Base-by-base conservation (phyloP, 2,888 invertebrate species). In the Diplazon laetatorius region DNA sequence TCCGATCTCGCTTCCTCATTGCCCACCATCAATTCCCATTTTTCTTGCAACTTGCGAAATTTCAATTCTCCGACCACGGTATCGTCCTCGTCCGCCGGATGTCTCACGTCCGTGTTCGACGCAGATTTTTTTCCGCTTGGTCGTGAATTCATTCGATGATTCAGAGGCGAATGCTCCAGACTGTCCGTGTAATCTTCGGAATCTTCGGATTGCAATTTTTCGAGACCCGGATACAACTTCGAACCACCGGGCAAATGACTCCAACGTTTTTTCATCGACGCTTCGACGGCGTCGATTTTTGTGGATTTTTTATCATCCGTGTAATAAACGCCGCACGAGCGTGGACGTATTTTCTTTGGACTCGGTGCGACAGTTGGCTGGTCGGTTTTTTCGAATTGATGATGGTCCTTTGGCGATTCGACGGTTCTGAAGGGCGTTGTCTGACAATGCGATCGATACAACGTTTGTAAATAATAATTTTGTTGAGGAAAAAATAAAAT, bases 21-120 rank as follows among this genome's bases (percentile, higher is more conserved):
- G 10, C 93, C 93, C 82, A 95, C 95, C 81, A 96, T 92, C 91
- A 95, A 93, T 88, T 96, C 96, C 96, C 96, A 96, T 87, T 95
- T 95, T 87, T 95, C 94, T 87, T 96, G 96, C 76, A 96, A 91
- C 80, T 95, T 93, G 20, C 95, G 93, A 92, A 96, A 96, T 87
- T 95, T 94, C 77, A 93, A 93, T 18, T 94, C 94, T 63, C 93
- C 94, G 2, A 92, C 80, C 46, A 85, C 82, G 2, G 65, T 60
- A 9, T 86, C 86, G 1, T 88, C 86, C 10, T 87, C 86, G 2
- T 85, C 85, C 22, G 71, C 73, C 30, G 60, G 72, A 22, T 71
- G 78, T n/a, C 78, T 80, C 9, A 80, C 76, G 57, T 83, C 84
- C 16, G 85, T 83, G 52, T 82, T 91, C 90, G 92, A 91, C 81